These are phyloP conservation scores for Rhodinocichla rosea DNA, from an alignment of 2,113 vertebrate genomes.

Conservation along the genomic window DNA sequence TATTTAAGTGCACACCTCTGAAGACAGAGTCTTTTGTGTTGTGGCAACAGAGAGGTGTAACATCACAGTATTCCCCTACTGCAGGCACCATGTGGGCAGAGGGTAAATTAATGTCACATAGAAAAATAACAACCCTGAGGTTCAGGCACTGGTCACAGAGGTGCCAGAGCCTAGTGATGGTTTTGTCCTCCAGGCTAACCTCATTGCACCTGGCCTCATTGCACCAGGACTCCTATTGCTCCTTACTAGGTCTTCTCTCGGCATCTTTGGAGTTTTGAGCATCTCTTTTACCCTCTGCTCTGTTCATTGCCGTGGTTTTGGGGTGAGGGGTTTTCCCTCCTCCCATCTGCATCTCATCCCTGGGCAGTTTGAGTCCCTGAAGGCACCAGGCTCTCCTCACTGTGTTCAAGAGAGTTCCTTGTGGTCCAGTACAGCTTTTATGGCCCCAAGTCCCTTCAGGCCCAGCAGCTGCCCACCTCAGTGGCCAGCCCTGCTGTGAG, in stretches of 20 bases:
- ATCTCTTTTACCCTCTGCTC: not conserved
- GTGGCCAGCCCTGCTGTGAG: not conserved
- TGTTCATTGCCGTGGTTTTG: rapidly evolving
- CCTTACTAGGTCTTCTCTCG: not conserved
- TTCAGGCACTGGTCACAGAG: not conserved
- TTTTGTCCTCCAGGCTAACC: not conserved
- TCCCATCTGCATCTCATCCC: rapidly evolving
- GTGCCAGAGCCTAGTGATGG: not conserved
- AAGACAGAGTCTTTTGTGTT: not conserved
- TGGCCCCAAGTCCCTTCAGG: not conserved
- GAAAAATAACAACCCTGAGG: not conserved
- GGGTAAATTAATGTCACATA: not conserved
- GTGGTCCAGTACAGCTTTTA: not conserved
- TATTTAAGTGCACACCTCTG: not conserved
- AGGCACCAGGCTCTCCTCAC: not conserved
- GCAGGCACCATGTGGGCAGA: not conserved
- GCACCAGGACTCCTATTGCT: not conserved
- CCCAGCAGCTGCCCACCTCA: rapidly evolving
- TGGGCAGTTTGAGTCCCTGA: not conserved
- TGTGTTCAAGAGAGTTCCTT: not conserved
- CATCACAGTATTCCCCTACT: not conserved
- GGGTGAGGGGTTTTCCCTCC: not conserved
- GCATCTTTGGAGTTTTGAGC: not conserved
- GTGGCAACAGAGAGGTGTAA: not conserved
- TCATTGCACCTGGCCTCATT: not conserved